Evolutionary conservation across 92 coral and sea anemone genomes (phyloP).

Genomic region (Actinostola sp.): DNA sequence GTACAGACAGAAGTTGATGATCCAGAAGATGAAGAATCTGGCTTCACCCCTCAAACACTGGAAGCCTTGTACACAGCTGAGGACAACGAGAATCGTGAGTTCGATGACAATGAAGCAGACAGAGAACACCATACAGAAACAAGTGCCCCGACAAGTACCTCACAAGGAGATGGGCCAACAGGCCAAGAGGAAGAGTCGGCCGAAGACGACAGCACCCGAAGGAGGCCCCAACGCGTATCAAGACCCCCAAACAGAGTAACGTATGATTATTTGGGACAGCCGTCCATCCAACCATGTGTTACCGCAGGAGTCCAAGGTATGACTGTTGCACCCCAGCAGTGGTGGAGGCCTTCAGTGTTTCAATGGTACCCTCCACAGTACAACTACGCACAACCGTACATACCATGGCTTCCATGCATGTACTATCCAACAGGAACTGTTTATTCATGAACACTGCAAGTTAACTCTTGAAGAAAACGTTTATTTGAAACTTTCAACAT

Average conservation of each 20-base stretch:
- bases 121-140: background rate
- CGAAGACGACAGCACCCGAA: background rate
- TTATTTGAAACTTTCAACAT: no score
- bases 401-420: no score
- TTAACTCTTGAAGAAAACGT: no score
- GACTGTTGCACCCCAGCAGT: conserved; percentile 8
- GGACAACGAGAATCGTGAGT: background rate
- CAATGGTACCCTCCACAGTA: conserved; percentile 7
- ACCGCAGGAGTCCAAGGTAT: conserved; percentile 30
- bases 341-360: conserved; percentile 1
- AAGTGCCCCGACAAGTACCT: background rate
- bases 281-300: conserved; percentile 34
- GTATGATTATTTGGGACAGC: conserved; percentile 43
- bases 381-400: background rate
- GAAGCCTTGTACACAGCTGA: conserved; percentile 22
- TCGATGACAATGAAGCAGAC: conserved; percentile 3
- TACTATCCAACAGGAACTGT: no score
- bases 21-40: conserved; percentile 5
- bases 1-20: background rate
- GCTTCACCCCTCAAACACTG: conserved; percentile 8
- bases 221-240: conserved; percentile 29
- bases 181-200: conserved; percentile 23
- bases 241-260: conserved; percentile 36
- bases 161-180: conserved; percentile 10
- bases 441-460: no score